phyloP scores from a whole-genome alignment of 2,888 invertebrate species.

The Oconnorella tubifera region DNA sequence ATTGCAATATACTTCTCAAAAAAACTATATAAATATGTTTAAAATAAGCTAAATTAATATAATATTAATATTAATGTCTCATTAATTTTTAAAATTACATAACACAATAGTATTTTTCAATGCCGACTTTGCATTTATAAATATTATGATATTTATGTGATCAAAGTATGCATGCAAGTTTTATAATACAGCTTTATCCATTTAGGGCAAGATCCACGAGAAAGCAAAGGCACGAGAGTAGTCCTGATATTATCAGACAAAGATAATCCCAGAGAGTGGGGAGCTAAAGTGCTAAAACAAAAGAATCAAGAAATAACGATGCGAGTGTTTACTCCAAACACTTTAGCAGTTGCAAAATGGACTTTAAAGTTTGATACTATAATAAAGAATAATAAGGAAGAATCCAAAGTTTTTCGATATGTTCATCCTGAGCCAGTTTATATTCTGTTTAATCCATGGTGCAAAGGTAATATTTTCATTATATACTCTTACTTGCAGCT shows the following conservation, averaged over 20 bases:
- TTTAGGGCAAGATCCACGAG: conserved; percentile 39
- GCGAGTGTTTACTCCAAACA: conserved; percentile 40
- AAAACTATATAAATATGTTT: too few relatives aligned
- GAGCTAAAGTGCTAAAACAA: conserved; percentile 34
- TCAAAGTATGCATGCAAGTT: too few relatives aligned
- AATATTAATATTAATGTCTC: too few relatives aligned
- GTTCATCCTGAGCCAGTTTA: conserved; percentile 60
- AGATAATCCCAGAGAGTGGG: conserved; percentile 40
- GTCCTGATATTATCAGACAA: conserved; percentile 41
- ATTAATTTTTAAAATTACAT: too few relatives aligned
- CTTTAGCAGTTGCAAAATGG: conserved; percentile 44
- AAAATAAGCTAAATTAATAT: too few relatives aligned
- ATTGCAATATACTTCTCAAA: too few relatives aligned
- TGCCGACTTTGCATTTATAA: too few relatives aligned
- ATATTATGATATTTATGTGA: too few relatives aligned
- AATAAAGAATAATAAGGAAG: conserved; percentile 31
- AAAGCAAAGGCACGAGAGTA: conserved; percentile 41
- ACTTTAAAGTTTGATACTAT: conserved; percentile 41
- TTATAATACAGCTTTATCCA: too few relatives aligned
- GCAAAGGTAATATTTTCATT: conserved; percentile 65
- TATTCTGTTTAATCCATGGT: conserved; percentile 86
- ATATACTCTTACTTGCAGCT: too few relatives aligned
- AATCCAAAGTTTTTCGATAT: conserved; percentile 34
- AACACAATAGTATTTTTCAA: too few relatives aligned
- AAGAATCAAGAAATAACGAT: conserved; percentile 30